Evolutionary conservation across 2,888 invertebrate genomes (phyloP).

Genomic region (Leptarthrus brevirostris): DNA sequence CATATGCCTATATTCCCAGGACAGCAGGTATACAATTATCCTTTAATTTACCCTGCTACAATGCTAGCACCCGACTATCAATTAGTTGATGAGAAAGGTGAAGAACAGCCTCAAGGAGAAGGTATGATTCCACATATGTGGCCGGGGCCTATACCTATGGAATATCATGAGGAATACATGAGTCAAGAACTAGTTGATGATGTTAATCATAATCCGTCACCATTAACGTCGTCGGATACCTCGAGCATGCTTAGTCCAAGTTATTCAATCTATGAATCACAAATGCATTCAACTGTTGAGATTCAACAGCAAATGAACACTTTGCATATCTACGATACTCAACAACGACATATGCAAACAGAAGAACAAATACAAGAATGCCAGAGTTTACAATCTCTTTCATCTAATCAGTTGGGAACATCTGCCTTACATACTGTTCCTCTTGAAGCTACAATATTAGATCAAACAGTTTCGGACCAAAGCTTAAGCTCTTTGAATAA

Average conservation of each 20-base stretch:
- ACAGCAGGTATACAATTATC: conserved; percentile 61
- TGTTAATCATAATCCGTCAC: conserved; percentile 62
- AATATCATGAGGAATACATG: conserved; percentile 63
- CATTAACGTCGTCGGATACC: conserved; percentile 63
- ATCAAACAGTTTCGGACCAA: conserved; percentile 15
- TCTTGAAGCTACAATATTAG: conserved; percentile 19
- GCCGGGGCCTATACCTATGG: conserved; percentile 58
- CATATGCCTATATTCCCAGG: conserved; percentile 61
- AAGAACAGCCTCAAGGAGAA: conserved; percentile 58
- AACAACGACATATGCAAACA: conserved; percentile 49
- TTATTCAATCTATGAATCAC: conserved; percentile 56
- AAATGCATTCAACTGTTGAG: conserved; percentile 59
- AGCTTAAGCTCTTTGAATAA: conserved; percentile 24
- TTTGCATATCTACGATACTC: conserved; percentile 64
- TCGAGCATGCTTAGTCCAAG: conserved; percentile 65
- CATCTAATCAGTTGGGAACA: conserved; percentile 26
- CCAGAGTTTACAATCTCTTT: conserved; percentile 33
- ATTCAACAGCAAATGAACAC: conserved; percentile 65
- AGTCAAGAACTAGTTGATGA: conserved; percentile 59
- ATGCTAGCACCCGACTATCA: conserved; percentile 63
- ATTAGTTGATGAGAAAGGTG: conserved; percentile 60
- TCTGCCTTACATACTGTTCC: conserved; percentile 28
- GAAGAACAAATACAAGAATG: conserved; percentile 35
- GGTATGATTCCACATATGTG: conserved; percentile 57
- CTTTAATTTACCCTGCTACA: conserved; percentile 59